These are phyloP conservation scores for Lasioglossum vierecki DNA, from an alignment of 2,888 invertebrate genomes.

Conservation along the genomic window DNA sequence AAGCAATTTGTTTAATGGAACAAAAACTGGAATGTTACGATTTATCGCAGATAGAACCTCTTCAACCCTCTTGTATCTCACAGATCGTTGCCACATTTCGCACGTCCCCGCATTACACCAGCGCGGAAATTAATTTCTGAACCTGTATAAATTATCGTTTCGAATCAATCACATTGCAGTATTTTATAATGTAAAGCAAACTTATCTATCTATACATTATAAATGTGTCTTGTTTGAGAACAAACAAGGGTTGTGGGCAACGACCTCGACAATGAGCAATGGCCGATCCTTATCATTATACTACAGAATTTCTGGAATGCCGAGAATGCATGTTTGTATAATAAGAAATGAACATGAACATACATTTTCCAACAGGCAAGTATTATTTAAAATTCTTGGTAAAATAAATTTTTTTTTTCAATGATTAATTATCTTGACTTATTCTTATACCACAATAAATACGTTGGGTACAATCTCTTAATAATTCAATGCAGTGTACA, in stretches of 20 bases:
- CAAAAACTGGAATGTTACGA: constrained; percentile 8
- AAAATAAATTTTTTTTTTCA: no score
- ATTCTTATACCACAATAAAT: no score
- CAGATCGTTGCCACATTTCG: background rate
- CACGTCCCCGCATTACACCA: background rate
- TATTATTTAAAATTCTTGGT: no score
- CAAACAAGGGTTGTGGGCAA: background rate
- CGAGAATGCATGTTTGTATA: background rate
- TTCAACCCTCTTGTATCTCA: background rate
- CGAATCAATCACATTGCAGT: no score
- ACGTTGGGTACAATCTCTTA: no score
- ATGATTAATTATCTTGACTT: no score
- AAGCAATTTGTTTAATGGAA: constrained; percentile 2
- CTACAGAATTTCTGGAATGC: background rate
- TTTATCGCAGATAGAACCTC: background rate
- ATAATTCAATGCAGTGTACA: no score
- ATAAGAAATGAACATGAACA: no score
- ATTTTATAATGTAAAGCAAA: background rate
- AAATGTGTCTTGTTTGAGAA: background rate
- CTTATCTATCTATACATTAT: background rate
- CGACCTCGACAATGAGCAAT: background rate
- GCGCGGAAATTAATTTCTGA: no score
- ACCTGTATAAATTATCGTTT: no score
- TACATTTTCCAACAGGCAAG: no score
- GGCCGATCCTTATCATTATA: background rate